phyloP scores from a whole-genome alignment of 2,888 invertebrate genomes.

The Drosophila siamana region DNA sequence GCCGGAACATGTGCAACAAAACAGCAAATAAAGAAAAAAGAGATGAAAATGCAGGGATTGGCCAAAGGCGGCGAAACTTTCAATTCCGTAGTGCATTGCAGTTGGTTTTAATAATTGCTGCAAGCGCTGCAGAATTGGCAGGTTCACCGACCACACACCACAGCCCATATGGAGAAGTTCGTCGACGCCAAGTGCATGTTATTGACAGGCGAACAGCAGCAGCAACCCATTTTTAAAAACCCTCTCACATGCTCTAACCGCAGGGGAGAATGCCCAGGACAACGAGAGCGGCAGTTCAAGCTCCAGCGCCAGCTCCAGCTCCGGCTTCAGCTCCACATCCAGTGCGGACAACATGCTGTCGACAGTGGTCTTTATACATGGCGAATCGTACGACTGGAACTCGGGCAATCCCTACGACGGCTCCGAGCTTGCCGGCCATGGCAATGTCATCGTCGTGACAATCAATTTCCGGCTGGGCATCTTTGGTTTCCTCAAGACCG shows the following conservation, averaged over 20 bases:
- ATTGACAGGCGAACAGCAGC: slow-evolving; percentile 1
- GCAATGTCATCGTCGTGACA: slow-evolving; percentile 94
- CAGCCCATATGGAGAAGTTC: slow-evolving; percentile 1
- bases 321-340: slow-evolving; percentile 3
- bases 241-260: slow-evolving; percentile 1
- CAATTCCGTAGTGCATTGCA: slow-evolving; percentile 99
- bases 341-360: slow-evolving; percentile 86
- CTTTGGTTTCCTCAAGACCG: slow-evolving; percentile 95
- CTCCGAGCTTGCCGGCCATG: slow-evolving; percentile 96
- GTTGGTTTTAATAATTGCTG: slow-evolving; percentile 91
- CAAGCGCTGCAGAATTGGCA: slow-evolving; percentile 98
- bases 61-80: slow-evolving; percentile 85
- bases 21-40: neutral
- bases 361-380: slow-evolving; percentile 95
- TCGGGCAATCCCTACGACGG: slow-evolving; percentile 99
- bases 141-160: slow-evolving; percentile 85
- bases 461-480: slow-evolving; percentile 96
- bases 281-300: slow-evolving; percentile 17
- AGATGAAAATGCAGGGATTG: neutral
- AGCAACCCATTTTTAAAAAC: neutral
- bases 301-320: neutral
- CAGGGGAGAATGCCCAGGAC: slow-evolving; percentile 26
- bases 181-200: slow-evolving; percentile 2
- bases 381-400: slow-evolving; percentile 98
- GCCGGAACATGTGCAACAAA: neutral